Evolutionary conservation across 2,113 vertebrate genomes (phyloP).

Genomic region (Sphaerodactylus townsendi): DNA sequence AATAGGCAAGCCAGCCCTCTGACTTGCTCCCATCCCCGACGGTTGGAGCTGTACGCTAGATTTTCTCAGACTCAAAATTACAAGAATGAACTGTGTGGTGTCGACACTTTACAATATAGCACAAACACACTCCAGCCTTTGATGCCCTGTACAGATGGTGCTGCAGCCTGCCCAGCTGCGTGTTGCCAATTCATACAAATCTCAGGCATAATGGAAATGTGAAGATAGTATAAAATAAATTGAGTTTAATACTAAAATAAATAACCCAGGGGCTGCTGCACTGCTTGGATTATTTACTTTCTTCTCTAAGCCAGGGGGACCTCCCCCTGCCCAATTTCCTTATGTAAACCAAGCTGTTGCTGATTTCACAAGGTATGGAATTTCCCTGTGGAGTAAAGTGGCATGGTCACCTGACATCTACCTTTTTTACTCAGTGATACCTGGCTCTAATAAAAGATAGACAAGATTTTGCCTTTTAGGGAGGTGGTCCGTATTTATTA

Average conservation of each 20-base stretch:
- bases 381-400: not conserved
- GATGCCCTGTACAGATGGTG: not conserved
- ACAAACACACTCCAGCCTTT: not conserved
- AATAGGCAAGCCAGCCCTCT: not conserved
- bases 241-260: slow-evolving; percentile 22
- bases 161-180: not conserved
- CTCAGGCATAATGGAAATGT: not conserved
- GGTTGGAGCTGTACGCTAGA: not conserved
- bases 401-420: not conserved
- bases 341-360: not conserved
- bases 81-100: not conserved
- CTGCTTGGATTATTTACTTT: slow-evolving; percentile 7
- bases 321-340: not conserved
- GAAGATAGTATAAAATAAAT: slow-evolving; percentile 36
- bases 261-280: not conserved
- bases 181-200: not conserved
- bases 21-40: not conserved
- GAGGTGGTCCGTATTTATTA: no score
- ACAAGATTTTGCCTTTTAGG: no score
- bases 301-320: not conserved
- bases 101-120: not conserved
- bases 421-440: no score
- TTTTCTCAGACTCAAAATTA: not conserved
- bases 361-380: not conserved
- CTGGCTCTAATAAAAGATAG: no score